Evolutionary conservation across 37 sponge, comb jelly and placozoan species (phyloP).

Genomic region (Beroe forskalii): DNA sequence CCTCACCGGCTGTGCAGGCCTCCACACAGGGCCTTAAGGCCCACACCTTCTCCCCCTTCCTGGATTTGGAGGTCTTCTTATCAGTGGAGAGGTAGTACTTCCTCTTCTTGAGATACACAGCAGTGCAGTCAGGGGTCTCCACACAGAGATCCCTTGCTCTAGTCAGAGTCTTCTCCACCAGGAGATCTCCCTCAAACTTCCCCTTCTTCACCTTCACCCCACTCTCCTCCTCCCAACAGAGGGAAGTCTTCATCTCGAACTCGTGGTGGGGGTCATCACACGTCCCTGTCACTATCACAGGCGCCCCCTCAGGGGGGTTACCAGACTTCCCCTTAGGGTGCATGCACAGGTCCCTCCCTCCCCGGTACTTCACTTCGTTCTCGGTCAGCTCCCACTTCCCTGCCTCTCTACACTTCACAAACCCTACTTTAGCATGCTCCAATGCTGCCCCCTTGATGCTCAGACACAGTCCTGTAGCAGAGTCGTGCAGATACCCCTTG

Average conservation of each 20-base stretch:
- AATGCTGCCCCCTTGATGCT: too few relatives aligned
- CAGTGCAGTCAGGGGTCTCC: not conserved
- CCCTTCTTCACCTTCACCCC: not conserved
- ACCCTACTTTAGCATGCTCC: too few relatives aligned
- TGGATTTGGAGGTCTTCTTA: not conserved
- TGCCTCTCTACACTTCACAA: too few relatives aligned
- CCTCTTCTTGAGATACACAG: not conserved
- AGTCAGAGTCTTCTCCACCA: not conserved
- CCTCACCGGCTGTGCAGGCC: not conserved
- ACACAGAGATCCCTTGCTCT: not conserved
- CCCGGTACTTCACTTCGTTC: too few relatives aligned
- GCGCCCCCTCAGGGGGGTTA: too few relatives aligned
- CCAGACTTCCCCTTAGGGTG: too few relatives aligned
- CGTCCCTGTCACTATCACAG: too few relatives aligned
- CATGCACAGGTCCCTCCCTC: too few relatives aligned
- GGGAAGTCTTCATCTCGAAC: not conserved
- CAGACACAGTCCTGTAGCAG: not conserved
- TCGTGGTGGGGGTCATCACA: not conserved
- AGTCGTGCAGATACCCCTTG: conserved; percentile 2
- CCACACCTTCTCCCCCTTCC: not conserved
- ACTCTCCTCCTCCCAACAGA: conserved; percentile 28
- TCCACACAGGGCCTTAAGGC: not conserved
- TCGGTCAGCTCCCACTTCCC: too few relatives aligned
- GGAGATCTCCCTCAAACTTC: not conserved
- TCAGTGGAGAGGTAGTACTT: too few relatives aligned